phyloP scores from a whole-genome alignment of 2,888 invertebrate species.

The Clusia tigrina region DNA sequence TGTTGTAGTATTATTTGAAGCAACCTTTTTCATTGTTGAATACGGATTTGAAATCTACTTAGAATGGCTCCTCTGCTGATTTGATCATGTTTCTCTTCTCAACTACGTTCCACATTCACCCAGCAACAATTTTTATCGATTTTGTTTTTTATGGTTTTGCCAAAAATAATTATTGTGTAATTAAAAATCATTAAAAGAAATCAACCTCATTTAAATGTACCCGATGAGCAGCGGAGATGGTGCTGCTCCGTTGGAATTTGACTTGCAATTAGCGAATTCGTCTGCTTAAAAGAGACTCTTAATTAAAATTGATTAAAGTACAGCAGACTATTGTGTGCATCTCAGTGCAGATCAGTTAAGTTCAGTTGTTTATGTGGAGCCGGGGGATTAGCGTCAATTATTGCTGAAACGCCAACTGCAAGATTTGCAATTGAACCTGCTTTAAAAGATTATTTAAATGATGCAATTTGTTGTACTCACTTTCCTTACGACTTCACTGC shows the following conservation, averaged over 20 bases:
- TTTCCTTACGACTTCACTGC: no score
- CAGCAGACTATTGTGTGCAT: conserved; percentile 17
- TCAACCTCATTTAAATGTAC: not conserved
- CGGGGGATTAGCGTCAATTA: conserved; percentile 26
- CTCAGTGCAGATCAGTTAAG: no score
- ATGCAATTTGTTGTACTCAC: not conserved
- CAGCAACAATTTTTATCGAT: not conserved
- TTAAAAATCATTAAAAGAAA: conserved; percentile 6
- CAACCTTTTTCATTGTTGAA: no score
- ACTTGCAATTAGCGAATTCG: conserved; percentile 22
- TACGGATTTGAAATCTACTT: no score
- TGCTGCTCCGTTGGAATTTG: conserved; percentile 13
- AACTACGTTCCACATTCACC: no score
- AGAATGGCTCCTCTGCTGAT: no score
- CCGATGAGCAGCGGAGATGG: conserved; percentile 3
- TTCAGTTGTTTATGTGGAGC: no score
- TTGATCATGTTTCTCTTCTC: no score
- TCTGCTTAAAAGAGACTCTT: conserved; percentile 9
- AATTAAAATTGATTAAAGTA: no score
- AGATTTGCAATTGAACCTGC: not conserved
- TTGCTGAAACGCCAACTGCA: conserved; percentile 15
- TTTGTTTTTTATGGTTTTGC: not conserved
- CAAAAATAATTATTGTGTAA: not conserved
- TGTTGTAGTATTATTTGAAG: no score
- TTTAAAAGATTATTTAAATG: not conserved